These are phyloP conservation scores for Syritta pipiens DNA, from an alignment of 2,888 invertebrate genomes.

Conservation along the genomic window DNA sequence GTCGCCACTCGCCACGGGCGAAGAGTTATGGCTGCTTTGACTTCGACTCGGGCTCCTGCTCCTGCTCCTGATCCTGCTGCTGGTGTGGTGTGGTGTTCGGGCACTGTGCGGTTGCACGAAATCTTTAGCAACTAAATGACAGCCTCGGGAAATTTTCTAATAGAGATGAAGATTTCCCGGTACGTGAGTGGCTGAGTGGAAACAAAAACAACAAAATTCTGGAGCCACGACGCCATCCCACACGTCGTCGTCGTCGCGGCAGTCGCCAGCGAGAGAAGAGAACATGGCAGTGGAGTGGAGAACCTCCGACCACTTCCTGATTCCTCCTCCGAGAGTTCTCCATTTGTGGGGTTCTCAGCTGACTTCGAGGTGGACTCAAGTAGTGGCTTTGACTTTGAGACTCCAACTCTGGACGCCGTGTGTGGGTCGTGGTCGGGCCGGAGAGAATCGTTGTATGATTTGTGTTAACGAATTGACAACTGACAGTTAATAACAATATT, in stretches of 20 bases:
- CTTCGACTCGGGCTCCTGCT: too few species aligned
- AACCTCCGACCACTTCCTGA: conserved; percentile 51
- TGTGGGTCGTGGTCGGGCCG: conserved; percentile 32
- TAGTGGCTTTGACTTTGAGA: too few species aligned
- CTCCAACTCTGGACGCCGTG: not conserved
- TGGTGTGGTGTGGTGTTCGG: conserved; percentile 3
- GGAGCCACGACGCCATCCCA: conserved; percentile 58
- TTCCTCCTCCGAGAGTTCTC: conserved; percentile 12
- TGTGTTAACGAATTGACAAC: conserved; percentile 50
- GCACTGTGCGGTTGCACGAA: conserved; percentile 57
- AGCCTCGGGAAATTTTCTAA: conserved; percentile 55
- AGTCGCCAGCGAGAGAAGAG: too few species aligned
- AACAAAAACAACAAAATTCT: conserved; percentile 24
- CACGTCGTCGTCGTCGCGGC: too few species aligned
- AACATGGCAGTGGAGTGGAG: conserved; percentile 39
- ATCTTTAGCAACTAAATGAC: conserved; percentile 64
- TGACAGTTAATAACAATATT: conserved; percentile 57
- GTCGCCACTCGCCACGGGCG: not conserved
- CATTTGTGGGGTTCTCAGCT: not conserved
- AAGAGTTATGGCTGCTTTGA: conserved; percentile 45
- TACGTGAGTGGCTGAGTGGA: conserved; percentile 50
- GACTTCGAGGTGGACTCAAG: not conserved
- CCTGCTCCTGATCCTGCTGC: too few species aligned
- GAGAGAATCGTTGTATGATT: conserved; percentile 44
- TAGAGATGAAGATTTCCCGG: conserved; percentile 59